phyloP scores from a whole-genome alignment of 2,888 invertebrate genomes.

The Apamea crenata region DNA sequence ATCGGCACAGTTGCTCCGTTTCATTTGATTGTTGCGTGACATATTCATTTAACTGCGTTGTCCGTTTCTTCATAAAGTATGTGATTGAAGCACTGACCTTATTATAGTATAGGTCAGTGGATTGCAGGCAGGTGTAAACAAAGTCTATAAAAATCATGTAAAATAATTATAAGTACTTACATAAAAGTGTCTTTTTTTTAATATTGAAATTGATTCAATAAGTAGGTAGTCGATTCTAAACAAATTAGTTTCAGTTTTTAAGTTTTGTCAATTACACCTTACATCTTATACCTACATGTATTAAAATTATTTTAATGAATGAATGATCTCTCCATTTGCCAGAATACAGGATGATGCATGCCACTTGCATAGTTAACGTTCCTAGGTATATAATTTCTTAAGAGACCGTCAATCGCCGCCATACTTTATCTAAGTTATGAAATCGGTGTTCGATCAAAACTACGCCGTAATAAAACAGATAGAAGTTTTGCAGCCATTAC shows the following conservation, averaged over 20 bases:
- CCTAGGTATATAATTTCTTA: not conserved
- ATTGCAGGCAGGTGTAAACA: not conserved
- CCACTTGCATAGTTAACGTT: not conserved
- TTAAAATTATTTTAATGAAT: not conserved
- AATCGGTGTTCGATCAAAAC: constrained; percentile 14
- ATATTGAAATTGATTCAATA: not conserved
- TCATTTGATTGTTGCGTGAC: constrained; percentile 40
- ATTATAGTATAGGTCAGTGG: not conserved
- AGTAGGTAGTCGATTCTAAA: not conserved
- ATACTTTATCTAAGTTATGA: constrained; percentile 8
- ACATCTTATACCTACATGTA: not conserved
- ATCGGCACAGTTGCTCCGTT: constrained; percentile 41
- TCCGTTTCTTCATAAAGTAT: not conserved
- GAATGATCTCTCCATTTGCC: not conserved
- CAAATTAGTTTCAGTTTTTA: not conserved
- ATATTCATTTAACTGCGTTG: constrained; percentile 1
- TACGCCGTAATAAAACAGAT: not conserved
- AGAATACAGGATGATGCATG: not conserved
- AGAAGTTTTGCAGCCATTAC: not conserved
- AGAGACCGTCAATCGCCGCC: not conserved
- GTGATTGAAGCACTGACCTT: not conserved
- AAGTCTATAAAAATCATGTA: not conserved
- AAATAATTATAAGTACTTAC: not conserved
- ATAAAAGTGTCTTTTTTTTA: not conserved
- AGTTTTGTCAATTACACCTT: not conserved